These are phyloP conservation scores for Drosophila helvetica DNA, from an alignment of 2,888 invertebrate species.

Conservation along the genomic window DNA sequence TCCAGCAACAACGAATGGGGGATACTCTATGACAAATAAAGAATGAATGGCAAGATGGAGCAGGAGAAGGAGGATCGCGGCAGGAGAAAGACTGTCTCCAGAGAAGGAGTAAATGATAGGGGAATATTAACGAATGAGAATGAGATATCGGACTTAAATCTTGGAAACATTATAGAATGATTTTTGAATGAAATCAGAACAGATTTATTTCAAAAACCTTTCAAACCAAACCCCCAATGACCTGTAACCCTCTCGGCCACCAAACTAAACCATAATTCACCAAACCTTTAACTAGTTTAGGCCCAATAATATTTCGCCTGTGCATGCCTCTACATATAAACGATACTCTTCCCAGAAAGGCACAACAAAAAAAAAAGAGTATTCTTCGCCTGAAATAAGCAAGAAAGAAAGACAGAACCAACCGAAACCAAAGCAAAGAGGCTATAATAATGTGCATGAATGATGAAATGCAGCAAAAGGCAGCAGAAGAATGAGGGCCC, in stretches of 20 bases:
- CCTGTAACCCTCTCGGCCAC: background rate
- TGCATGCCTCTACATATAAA: background rate
- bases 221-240: background rate
- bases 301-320: background rate
- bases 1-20: background rate
- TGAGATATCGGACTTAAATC: too few species aligned
- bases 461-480: constrained; percentile 75
- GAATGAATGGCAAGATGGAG: background rate
- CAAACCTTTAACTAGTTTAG: background rate
- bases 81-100: background rate
- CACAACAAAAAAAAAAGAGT: background rate
- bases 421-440: constrained; percentile 26
- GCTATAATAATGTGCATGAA: constrained; percentile 76
- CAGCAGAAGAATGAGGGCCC: constrained; percentile 39
- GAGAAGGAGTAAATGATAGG: background rate
- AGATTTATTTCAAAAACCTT: background rate
- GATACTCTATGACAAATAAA: background rate
- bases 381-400: background rate
- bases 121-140: background rate
- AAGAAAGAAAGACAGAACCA: background rate
- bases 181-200: too few species aligned
- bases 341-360: background rate
- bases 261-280: background rate
- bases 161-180: too few species aligned
- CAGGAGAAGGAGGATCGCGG: background rate